Conservation (phyloP, 2,113 vertebrate genomes). For the Notarius lentiginosus region DNA sequence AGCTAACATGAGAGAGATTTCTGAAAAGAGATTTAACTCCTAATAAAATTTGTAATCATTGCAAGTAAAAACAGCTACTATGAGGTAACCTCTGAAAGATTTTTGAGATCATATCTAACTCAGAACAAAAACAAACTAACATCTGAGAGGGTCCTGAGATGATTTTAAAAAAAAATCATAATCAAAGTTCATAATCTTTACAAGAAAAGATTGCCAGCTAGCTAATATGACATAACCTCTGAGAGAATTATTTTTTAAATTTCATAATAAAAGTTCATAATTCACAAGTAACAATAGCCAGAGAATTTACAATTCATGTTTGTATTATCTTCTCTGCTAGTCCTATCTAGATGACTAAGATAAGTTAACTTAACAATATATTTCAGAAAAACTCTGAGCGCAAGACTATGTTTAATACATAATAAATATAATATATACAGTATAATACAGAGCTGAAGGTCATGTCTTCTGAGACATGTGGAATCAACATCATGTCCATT, state of each 20-base stretch:
- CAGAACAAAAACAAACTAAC: background rate
- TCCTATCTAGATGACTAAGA: background rate
- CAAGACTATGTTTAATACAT: background rate
- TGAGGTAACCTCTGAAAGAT: background rate
- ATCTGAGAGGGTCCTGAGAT: background rate
- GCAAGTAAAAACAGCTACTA: background rate
- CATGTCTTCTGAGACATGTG: background rate
- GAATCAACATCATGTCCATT: background rate
- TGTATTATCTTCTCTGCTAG: background rate
- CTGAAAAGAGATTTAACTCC: background rate
- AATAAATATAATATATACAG: background rate
- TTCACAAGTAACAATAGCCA: background rate
- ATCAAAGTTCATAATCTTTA: background rate
- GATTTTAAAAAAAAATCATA: no score
- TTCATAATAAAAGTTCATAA: background rate
- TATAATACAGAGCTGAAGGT: background rate
- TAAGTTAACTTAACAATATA: background rate
- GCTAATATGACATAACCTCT: background rate
- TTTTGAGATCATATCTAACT: no score
- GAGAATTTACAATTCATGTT: background rate
- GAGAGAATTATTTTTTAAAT: background rate
- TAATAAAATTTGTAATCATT: no score
- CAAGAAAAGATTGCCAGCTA: background rate
- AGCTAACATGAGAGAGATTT: background rate
- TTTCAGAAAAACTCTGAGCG: background rate